These are phyloP conservation scores for Diploptera punctata DNA, from an alignment of 2,888 invertebrate species.

Conservation along the genomic window DNA sequence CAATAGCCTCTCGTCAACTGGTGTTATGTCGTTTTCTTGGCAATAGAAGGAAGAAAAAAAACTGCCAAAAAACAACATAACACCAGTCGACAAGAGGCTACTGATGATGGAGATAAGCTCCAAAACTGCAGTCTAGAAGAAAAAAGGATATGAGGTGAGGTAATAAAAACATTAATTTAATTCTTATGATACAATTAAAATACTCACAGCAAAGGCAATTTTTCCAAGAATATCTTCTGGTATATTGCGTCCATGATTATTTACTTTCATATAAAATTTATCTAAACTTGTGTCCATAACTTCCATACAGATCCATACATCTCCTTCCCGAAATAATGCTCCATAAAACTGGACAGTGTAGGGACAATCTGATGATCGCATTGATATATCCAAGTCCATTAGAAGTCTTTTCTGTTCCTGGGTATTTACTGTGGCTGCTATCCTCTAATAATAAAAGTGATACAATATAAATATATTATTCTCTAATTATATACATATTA, in stretches of 20 bases:
- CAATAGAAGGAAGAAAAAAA: too few relatives aligned
- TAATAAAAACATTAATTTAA: too few relatives aligned
- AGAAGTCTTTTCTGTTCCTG: constrained; percentile 91
- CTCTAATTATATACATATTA: too few relatives aligned
- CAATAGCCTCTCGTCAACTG: too few relatives aligned
- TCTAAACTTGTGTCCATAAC: constrained; percentile 99
- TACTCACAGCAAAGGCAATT: constrained; percentile 69
- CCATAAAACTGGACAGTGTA: constrained; percentile 99
- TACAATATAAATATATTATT: too few relatives aligned
- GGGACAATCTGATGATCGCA: constrained; percentile 93
- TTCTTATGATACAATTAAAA: too few relatives aligned
- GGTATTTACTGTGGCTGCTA: constrained; percentile 91
- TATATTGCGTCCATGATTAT: constrained; percentile 76
- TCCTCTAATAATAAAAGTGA: constrained; percentile 79
- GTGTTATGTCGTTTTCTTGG: too few relatives aligned
- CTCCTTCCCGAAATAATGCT: constrained; percentile 96
- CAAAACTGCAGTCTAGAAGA: too few relatives aligned
- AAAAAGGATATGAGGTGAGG: too few relatives aligned
- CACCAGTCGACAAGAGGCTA: too few relatives aligned
- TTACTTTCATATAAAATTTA: constrained; percentile 93
- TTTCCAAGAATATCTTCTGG: constrained; percentile 88
- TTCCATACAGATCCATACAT: constrained; percentile 99
- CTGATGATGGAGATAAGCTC: too few relatives aligned
- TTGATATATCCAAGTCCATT: constrained; percentile 97
- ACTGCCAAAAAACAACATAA: too few relatives aligned